These are phyloP conservation scores for Epistrophe grossulariae DNA, from an alignment of 2,888 invertebrate genomes.

Conservation along the genomic window DNA sequence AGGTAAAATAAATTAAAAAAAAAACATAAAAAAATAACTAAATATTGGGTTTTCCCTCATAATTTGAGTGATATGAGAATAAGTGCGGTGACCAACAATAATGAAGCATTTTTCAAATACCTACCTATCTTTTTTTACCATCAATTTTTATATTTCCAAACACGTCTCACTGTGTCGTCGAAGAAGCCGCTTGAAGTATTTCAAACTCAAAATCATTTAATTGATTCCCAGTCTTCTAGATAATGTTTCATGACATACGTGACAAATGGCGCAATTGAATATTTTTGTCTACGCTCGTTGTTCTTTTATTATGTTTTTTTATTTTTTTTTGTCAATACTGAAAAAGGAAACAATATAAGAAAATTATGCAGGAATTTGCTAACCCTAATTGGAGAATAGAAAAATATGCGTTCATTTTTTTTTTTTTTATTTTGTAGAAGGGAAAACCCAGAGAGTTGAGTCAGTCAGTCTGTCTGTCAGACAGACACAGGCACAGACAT, in stretches of 20 bases:
- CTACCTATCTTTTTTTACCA: constrained; percentile 10
- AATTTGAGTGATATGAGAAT: background rate
- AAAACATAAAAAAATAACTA: background rate
- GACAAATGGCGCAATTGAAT: constrained; percentile 73
- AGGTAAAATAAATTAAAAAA: background rate
- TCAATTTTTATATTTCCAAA: constrained; percentile 61
- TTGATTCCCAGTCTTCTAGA: constrained; percentile 70
- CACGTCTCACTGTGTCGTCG: constrained; percentile 53
- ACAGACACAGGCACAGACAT: constrained; percentile 4
- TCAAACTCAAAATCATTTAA: constrained; percentile 64
- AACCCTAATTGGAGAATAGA: constrained; percentile 61
- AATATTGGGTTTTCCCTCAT: background rate
- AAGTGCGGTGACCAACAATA: background rate
- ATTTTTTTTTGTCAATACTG: constrained; percentile 30
- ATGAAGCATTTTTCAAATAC: constrained; percentile 41
- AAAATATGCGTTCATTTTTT: constrained; percentile 44
- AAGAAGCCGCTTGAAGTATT: constrained; percentile 59
- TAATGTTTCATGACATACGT: constrained; percentile 69
- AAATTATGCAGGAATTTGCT: constrained; percentile 73
- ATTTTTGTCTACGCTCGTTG: constrained; percentile 63
- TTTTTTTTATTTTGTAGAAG: constrained; percentile 12
- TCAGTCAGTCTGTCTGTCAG: background rate
- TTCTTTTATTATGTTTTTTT: constrained; percentile 6
- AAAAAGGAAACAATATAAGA: constrained; percentile 38
- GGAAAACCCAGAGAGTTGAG: constrained; percentile 43